Conservation (phyloP, 2,888 invertebrate species). For the Apamea monoglypha region DNA sequence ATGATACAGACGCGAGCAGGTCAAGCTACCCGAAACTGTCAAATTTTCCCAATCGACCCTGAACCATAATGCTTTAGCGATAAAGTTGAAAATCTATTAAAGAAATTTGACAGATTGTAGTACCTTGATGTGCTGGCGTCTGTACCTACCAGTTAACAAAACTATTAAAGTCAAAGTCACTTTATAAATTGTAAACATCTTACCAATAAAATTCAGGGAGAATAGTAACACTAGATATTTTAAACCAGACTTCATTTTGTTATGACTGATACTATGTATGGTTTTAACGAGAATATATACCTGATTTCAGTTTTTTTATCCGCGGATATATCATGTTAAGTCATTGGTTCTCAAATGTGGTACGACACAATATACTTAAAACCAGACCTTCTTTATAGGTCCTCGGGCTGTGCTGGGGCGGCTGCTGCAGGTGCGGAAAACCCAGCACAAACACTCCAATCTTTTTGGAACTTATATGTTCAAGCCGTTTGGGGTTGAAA, state of each 20-base stretch:
- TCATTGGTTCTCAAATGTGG: conserved; percentile 21
- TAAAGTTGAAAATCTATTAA: too few relatives aligned
- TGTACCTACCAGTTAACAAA: neutral
- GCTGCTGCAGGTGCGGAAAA: too few relatives aligned
- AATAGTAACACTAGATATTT: conserved; percentile 21
- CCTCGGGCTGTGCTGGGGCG: too few relatives aligned
- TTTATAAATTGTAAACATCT: neutral
- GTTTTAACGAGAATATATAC: conserved; percentile 6
- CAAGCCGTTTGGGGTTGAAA: neutral
- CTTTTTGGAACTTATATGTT: neutral
- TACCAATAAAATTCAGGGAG: conserved; percentile 27
- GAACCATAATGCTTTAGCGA: too few relatives aligned
- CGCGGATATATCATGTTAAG: neutral
- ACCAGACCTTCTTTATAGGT: neutral
- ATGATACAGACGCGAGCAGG: neutral
- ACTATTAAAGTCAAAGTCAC: neutral
- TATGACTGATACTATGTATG: neutral
- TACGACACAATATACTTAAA: neutral
- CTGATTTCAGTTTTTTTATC: neutral
- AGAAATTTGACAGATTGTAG: too few relatives aligned
- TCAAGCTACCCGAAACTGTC: too few relatives aligned
- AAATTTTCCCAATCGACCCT: too few relatives aligned
- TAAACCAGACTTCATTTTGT: conserved; percentile 18
- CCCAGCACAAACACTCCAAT: too few relatives aligned
- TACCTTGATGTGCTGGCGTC: too few relatives aligned